Evolutionary conservation across 53 echinoderm and acorn worm species (phyloP).

Genomic region (Crossaster papposus): DNA sequence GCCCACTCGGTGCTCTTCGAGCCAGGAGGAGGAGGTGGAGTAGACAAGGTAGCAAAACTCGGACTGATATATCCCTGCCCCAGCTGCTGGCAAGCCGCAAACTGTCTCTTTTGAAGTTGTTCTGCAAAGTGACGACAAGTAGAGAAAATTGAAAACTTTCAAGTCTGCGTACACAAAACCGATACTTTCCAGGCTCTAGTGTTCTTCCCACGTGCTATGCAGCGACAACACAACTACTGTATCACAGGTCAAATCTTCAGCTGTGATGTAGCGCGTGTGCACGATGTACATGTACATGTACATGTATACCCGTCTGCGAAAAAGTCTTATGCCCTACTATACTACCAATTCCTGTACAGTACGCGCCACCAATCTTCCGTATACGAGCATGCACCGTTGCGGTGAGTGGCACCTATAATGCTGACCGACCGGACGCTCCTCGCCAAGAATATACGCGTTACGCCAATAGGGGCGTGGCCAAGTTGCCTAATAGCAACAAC

Average conservation of each 20-base stretch:
- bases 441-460: slow-evolving; percentile 55
- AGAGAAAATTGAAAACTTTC: slow-evolving; percentile 21
- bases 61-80: slow-evolving; percentile 55
- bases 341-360: neutral
- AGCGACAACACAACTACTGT: neutral
- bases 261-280: neutral
- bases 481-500: slow-evolving; percentile 60
- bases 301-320: neutral
- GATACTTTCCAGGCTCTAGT: neutral
- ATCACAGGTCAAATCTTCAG: slow-evolving; percentile 1
- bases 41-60: slow-evolving; percentile 26
- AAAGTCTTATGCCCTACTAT: neutral
- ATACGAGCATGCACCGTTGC: neutral
- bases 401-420: slow-evolving; percentile 26
- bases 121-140: slow-evolving; percentile 29
- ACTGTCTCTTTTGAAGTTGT: slow-evolving; percentile 49
- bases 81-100: slow-evolving; percentile 47
- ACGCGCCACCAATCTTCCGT: neutral
- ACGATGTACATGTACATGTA: neutral
- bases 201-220: slow-evolving; percentile 17
- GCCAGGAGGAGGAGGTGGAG: neutral
- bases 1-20: slow-evolving; percentile 26
- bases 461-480: slow-evolving; percentile 55
- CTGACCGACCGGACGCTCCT: slow-evolving; percentile 58
- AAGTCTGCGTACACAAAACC: slow-evolving; percentile 1